phyloP scores from a whole-genome alignment of 2,113 vertebrate genomes.

The Casuarius casuarius region DNA sequence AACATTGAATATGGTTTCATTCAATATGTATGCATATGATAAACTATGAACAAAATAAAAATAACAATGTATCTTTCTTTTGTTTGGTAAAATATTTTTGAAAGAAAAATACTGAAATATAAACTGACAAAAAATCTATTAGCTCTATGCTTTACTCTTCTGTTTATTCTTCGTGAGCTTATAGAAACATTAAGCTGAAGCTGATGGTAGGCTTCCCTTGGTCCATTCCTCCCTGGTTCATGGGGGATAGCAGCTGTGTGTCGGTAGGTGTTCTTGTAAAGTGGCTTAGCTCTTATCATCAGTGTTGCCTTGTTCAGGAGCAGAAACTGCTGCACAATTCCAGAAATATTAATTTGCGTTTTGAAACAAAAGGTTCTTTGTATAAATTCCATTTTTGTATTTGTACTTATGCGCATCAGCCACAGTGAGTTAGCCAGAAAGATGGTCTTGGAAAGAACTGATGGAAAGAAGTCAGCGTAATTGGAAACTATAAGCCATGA shows the following conservation, averaged over 20 bases:
- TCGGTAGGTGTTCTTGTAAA: background rate
- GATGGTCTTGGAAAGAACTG: background rate
- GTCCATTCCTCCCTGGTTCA: background rate
- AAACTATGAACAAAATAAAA: background rate
- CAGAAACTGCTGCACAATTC: background rate
- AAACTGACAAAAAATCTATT: background rate
- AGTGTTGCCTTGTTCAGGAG: background rate
- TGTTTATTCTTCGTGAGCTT: background rate
- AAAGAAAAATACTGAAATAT: background rate
- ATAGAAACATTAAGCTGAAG: background rate
- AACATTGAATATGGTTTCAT: background rate
- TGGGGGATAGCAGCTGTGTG: background rate
- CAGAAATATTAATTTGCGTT: background rate
- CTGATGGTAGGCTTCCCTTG: background rate
- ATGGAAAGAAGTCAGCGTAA: background rate
- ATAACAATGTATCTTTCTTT: rapidly evolving
- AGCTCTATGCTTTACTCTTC: background rate
- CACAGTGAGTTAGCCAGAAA: background rate
- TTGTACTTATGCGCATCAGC: background rate
- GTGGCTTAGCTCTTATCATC: background rate
- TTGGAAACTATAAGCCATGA: background rate
- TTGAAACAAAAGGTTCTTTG: background rate
- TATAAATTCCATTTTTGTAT: background rate
- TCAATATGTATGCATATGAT: background rate
- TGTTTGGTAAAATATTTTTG: background rate